Conservation (phyloP, 2,113 vertebrate genomes). For the Nycticorax nycticorax region DNA sequence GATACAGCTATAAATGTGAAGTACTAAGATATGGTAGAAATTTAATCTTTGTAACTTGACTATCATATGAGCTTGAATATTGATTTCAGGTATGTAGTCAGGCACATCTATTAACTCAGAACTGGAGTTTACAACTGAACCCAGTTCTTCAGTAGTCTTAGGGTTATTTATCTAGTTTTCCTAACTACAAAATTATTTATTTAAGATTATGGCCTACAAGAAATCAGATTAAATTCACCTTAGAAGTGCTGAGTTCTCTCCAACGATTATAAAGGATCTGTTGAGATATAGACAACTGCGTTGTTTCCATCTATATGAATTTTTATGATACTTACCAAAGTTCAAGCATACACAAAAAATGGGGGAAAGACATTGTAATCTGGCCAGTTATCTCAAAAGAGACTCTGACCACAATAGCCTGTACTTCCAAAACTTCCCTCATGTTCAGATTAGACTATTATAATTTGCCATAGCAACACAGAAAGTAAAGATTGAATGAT, state of each 20-base stretch:
- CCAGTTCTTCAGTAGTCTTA: neutral
- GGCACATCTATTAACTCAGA: neutral
- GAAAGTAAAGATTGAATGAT: neutral
- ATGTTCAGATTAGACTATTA: neutral
- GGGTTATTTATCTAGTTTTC: neutral
- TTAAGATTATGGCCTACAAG: neutral
- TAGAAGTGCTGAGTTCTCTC: neutral
- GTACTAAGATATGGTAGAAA: neutral
- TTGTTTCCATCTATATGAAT: neutral
- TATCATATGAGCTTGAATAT: neutral
- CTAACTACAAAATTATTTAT: neutral
- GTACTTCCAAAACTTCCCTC: neutral
- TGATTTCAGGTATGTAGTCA: neutral
- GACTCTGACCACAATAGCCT: accelerated
- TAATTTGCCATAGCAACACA: neutral
- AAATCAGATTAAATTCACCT: neutral
- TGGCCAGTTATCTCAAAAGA: neutral
- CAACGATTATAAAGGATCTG: neutral
- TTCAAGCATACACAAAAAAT: neutral
- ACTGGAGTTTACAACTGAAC: neutral
- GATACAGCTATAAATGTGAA: neutral
- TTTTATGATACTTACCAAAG: neutral
- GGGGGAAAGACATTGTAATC: neutral
- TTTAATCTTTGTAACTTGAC: neutral
- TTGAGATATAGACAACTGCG: neutral